Percentiles rank a stretch among this genome's conserved stretches.
These are phyloP conservation scores for Cerastis leucographa DNA, from an alignment of 2,888 invertebrate genomes.

Conservation along the genomic window DNA sequence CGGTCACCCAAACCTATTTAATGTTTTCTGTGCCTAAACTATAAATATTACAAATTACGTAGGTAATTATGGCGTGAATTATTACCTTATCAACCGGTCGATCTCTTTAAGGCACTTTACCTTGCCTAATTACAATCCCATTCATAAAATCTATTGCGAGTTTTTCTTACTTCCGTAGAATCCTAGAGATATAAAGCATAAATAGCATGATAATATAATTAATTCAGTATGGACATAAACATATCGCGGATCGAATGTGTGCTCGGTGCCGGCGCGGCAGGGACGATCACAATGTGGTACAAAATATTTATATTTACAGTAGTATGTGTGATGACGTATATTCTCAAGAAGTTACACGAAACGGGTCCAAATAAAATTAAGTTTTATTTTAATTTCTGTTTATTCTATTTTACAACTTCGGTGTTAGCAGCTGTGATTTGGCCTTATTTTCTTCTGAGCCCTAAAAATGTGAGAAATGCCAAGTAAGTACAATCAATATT, in stretches of 20 bases:
- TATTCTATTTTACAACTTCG: slow-evolving; percentile 74
- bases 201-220: slow-evolving; percentile 59
- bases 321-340: slow-evolving; percentile 72
- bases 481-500: slow-evolving; percentile 78
- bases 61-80: background rate
- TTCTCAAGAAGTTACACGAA: slow-evolving; percentile 76
- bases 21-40: background rate
- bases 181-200: slow-evolving; percentile 65
- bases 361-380: slow-evolving; percentile 77
- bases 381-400: slow-evolving; percentile 76
- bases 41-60: background rate
- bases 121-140: background rate
- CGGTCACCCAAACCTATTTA: background rate
- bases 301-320: slow-evolving; percentile 71
- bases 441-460: slow-evolving; percentile 80
- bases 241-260: slow-evolving; percentile 69
- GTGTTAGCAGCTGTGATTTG: slow-evolving; percentile 72
- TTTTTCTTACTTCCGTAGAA: slow-evolving; percentile 42
- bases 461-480: slow-evolving; percentile 82
- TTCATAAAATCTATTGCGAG: slow-evolving; percentile 23
- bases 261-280: slow-evolving; percentile 47
- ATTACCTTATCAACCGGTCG: slow-evolving; percentile 5
- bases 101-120: background rate
- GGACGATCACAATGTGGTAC: slow-evolving; percentile 76
- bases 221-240: slow-evolving; percentile 69